phyloP scores from a whole-genome alignment of 2,113 vertebrate genomes.

The Steatornis caripensis region DNA sequence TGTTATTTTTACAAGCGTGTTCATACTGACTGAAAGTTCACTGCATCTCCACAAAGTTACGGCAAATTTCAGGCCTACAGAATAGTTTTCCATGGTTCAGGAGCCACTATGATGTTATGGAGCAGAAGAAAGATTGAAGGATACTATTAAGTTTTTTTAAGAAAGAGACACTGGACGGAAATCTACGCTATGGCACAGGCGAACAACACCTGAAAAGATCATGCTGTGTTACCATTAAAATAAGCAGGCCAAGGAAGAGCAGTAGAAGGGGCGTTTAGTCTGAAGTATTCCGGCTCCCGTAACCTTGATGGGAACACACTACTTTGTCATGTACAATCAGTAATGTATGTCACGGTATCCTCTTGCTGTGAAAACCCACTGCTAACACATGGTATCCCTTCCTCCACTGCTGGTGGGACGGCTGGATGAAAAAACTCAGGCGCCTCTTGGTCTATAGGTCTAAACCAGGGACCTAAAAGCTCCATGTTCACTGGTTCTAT shows the following conservation, averaged over 20 bases:
- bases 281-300: neutral
- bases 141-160: neutral
- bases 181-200: neutral
- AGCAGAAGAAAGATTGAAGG: neutral
- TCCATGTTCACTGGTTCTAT: rapidly evolving
- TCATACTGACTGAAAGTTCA: neutral
- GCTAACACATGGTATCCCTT: neutral
- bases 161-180: neutral
- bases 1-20: neutral
- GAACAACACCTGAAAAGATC: neutral
- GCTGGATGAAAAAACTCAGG: neutral
- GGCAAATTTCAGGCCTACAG: neutral
- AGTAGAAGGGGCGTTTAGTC: neutral
- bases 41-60: neutral
- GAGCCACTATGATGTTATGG: neutral
- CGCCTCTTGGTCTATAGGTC: neutral
- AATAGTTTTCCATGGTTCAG: neutral
- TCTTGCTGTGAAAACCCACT: neutral
- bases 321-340: neutral
- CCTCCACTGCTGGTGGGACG: neutral
- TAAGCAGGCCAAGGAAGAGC: neutral
- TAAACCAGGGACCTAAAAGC: neutral
- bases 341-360: neutral
- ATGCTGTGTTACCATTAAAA: neutral
- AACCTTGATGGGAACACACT: neutral